Base-by-base conservation (phyloP, 2,797 vertebrate species). In the Hoplostethus atlanticus region DNA sequence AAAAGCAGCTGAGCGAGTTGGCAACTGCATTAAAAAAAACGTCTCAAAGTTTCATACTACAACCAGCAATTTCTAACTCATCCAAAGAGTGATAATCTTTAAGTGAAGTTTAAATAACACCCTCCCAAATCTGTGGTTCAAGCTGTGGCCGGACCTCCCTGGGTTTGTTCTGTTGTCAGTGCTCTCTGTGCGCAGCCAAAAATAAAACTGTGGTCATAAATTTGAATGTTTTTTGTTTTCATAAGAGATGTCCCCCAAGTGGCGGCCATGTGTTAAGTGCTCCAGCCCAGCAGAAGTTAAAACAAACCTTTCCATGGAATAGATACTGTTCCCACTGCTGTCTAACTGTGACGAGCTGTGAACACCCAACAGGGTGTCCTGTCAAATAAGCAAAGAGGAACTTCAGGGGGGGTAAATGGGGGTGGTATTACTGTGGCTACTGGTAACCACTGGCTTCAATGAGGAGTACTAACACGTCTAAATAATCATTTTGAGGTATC, bases 161-260 rank as follows among this genome's bases (percentile, higher is more conserved):
- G 51, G 30, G 48, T 70, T 76, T 55, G 13, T 46, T 60, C 64
- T 68, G 62, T 63, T 83, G 77, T 31, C 17, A 1, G 58, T 58
- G 12, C 46, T 71, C 47, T 77, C 34, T 60, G 34, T 56, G 34
- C 61, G 15, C 25, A n/a, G 60, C 70, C 83, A 78, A 84, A 84
- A 86, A 87, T 80, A 85, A 53, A 79, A 84, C 68, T 54, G 61
- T 68, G 70, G 48, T 61, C 60, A 46, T 77, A 76, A 72, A 85
- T 75, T 57, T 28, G 11, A 72, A 69, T 36, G 66, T 73, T 68
- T 12, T 21, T 77, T 80, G 42, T 85, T 81, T 85, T 78, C 4
- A 5, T 64, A 56, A 25, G 28, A 63, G 17, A 61, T 73, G 44
- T 74, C 46, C 54, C 30, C 67, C 74, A 67, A 79, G 75, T 77